Evolutionary conservation across 2,797 vertebrate genomes (phyloP).

Genomic region (Syngnathus acus): DNA sequence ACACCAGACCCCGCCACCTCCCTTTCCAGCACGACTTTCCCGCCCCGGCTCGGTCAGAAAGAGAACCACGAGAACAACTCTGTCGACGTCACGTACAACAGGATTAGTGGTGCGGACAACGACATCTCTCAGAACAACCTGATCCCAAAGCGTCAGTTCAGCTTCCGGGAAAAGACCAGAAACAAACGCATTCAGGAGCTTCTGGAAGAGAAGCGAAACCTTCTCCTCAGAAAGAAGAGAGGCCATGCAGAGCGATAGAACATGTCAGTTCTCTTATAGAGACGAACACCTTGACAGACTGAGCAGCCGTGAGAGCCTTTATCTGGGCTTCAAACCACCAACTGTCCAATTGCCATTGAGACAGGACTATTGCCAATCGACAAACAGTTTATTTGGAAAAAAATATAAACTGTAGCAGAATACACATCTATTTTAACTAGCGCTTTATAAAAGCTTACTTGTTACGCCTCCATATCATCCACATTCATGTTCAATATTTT

Average conservation of each 20-base stretch:
- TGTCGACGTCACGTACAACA: conserved; percentile 74
- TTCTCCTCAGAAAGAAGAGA: conserved; percentile 75
- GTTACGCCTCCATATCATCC: conserved; percentile 16
- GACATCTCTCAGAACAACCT: conserved; percentile 81
- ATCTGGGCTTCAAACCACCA: conserved; percentile 16
- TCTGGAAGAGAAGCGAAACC: conserved; percentile 83
- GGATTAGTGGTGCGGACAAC: conserved; percentile 58
- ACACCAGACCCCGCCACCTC: conserved; percentile 10
- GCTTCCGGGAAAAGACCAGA: conserved; percentile 79
- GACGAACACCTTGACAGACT: conserved; percentile 26
- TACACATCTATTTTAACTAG: conserved; percentile 24
- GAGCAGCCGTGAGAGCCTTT: conserved; percentile 14
- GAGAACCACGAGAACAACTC: conserved; percentile 82
- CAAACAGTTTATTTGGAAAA: conserved; percentile 47
- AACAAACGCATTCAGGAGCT: conserved; percentile 95
- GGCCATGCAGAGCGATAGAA: conserved; percentile 47
- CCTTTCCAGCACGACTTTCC: conserved; percentile 8
- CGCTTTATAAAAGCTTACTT: conserved; percentile 32
- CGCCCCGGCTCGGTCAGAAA: conserved; percentile 44
- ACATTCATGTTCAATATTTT: conserved; percentile 5
- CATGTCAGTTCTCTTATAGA: conserved; percentile 64
- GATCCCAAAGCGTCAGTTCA: conserved; percentile 75
- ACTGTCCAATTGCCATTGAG: conserved; percentile 13
- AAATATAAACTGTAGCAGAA: conserved; percentile 9
- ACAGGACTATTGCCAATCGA: conserved; percentile 20